These are phyloP conservation scores for Lophotis ruficrista DNA, from an alignment of 2,113 vertebrate genomes.

Conservation along the genomic window DNA sequence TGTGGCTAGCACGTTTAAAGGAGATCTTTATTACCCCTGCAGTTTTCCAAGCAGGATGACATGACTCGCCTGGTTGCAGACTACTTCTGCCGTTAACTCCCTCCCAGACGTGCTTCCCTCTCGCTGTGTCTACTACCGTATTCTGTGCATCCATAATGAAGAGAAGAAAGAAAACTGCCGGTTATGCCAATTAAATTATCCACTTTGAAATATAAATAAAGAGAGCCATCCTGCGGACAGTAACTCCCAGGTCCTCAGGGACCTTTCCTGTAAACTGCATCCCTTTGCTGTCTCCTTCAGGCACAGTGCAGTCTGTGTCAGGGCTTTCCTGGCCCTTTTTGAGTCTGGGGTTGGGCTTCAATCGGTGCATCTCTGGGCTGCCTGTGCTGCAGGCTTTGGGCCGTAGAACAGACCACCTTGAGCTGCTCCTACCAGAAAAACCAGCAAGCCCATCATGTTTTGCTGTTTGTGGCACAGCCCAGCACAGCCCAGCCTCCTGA, in stretches of 20 bases:
- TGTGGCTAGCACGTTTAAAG: not conserved
- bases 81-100: not conserved
- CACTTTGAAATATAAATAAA: slow-evolving; percentile 7
- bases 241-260: not conserved
- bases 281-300: not conserved
- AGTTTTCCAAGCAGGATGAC: not conserved
- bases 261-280: not conserved
- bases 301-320: not conserved
- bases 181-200: slow-evolving; percentile 7
- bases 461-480: not conserved
- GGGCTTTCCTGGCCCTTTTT: not conserved
- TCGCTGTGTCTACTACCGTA: accelerated
- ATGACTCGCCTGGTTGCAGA: not conserved
- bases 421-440: not conserved
- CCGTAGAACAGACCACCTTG: accelerated
- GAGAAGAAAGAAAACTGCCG: not conserved
- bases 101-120: not conserved
- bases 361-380: accelerated
- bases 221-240: not conserved
- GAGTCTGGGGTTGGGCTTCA: not conserved
- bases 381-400: not conserved
- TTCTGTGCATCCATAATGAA: not conserved
- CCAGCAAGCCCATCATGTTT: not conserved
- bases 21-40: not conserved
- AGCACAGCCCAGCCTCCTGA: not conserved